Base-by-base conservation (phyloP, 2,888 invertebrate genomes). In the Vanessa cardui region DNA sequence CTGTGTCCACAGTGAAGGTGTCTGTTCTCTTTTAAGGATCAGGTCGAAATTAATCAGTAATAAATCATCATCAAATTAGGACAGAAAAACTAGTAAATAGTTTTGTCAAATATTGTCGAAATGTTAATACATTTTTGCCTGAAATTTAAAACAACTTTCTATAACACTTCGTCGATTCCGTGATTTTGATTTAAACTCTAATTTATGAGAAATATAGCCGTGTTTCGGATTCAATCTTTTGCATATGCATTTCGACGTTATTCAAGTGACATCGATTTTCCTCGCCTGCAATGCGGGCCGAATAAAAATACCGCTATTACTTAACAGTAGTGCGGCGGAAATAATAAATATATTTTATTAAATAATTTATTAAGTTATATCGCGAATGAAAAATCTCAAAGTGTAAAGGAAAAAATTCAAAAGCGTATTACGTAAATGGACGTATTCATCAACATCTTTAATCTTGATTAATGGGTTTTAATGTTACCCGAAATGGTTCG, bases 271-370 rank as follows among this genome's bases (percentile, higher is more conserved):
- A 72, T 72, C 71, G 72, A 72, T 72, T 71, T 71, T 67, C 58
- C 52, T 70, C 62, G 72, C 60, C 72, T 70, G 72, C 72, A 72
- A 52, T 72, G 72, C 72, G 69, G 72, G 59, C 49, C 44, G 56
- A 45, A 54, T 54, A 26, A 52, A 46, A 31, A 50, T 31, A 45
- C 58, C 52, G 49, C 18, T 62, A 54, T 63, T 63, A 59, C 58
- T 46, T 46, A 59, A 58, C 52, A 52, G 26, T 6, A 16, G 52
- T 63, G 46, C 54, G 21, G 45, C 26, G 21, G 44, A 62, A 46
- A 20, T 50, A 50, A 50, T 21, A 21, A 12, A 50, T 39, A 50
- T 50, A 50, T 50, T 50, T 50, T 39, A 39, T 39, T 39, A 39
- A 39, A 39, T 39, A 39, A 6, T 52, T 52, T 52, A 26, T 50